Evolutionary conservation across 2,113 vertebrate species (phyloP).

Genomic region (Leiothrix lutea): DNA sequence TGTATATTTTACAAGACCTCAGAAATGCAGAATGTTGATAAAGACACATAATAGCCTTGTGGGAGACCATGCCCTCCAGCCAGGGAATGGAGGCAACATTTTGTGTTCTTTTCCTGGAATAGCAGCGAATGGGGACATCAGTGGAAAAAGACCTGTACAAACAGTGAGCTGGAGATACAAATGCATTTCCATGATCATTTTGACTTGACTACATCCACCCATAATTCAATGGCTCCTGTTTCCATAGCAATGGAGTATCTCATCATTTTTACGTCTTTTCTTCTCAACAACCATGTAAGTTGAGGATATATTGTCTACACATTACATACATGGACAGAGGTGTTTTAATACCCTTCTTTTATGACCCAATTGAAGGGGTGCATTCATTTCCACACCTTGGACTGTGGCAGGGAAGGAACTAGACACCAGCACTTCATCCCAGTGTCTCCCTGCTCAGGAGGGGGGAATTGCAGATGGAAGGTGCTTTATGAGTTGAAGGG

Average conservation of each 20-base stretch:
- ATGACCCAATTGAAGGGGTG: neutral
- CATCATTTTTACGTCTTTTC: neutral
- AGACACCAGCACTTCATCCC: neutral
- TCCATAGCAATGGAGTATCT: slow-evolving; percentile 3
- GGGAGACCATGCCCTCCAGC: neutral
- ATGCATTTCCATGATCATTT: neutral
- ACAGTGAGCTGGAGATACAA: neutral
- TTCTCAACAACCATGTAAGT: fast-evolving
- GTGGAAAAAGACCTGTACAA: neutral
- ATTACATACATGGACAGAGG: fast-evolving
- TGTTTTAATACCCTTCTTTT: neutral
- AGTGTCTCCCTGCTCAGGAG: neutral
- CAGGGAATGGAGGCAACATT: neutral
- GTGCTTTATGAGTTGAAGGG: neutral
- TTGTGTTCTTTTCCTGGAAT: neutral
- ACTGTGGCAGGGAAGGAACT: neutral
- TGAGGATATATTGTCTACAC: neutral
- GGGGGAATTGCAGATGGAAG: neutral
- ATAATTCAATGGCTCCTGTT: neutral
- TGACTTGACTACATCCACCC: neutral
- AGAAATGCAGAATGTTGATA: neutral
- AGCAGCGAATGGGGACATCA: fast-evolving
- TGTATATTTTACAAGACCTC: neutral
- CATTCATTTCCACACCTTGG: neutral
- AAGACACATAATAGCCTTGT: neutral